phyloP scores from a whole-genome alignment of 2,113 vertebrate genomes.

The Epinephelus fuscoguttatus region DNA sequence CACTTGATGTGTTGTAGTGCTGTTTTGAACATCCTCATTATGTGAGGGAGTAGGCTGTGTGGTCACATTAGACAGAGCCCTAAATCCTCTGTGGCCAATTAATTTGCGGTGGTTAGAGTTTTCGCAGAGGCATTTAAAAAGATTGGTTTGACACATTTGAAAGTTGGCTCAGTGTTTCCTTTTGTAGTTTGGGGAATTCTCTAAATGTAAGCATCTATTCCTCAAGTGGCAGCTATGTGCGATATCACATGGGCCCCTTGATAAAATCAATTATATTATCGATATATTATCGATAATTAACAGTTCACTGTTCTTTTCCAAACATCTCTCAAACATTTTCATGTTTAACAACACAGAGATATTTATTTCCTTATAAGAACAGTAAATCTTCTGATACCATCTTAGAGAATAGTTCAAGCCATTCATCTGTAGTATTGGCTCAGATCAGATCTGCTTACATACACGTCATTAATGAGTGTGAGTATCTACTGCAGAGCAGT shows the following conservation, averaged over 20 bases:
- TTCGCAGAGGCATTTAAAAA: slow-evolving; percentile 39
- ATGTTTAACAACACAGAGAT: not conserved
- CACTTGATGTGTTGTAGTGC: slow-evolving; percentile 11
- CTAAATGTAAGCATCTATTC: not conserved
- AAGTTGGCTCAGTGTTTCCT: slow-evolving; percentile 38
- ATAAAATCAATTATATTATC: not conserved
- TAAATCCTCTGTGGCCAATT: slow-evolving; percentile 70
- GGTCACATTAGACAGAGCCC: slow-evolving; percentile 51
- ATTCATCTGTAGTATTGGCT: slow-evolving; percentile 2
- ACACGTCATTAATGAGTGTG: slow-evolving; percentile 25
- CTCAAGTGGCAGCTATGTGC: slow-evolving; percentile 30
- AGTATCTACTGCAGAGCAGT: slow-evolving; percentile 17
- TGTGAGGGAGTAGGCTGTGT: slow-evolving; percentile 29
- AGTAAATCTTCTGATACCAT: slow-evolving; percentile 16
- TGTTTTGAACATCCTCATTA: slow-evolving; percentile 66
- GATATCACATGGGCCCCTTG: not conserved
- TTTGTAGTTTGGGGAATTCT: not conserved
- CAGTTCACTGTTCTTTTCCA: not conserved
- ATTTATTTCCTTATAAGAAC: not conserved
- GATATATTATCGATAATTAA: not conserved
- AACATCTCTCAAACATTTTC: not conserved
- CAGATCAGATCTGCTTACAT: slow-evolving; percentile 7
- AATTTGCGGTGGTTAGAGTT: slow-evolving; percentile 49
- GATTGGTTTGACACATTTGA: slow-evolving; percentile 57
- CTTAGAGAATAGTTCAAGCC: not conserved